These are phyloP conservation scores for Aegypius monachus DNA, from an alignment of 2,113 vertebrate genomes.

Conservation along the genomic window DNA sequence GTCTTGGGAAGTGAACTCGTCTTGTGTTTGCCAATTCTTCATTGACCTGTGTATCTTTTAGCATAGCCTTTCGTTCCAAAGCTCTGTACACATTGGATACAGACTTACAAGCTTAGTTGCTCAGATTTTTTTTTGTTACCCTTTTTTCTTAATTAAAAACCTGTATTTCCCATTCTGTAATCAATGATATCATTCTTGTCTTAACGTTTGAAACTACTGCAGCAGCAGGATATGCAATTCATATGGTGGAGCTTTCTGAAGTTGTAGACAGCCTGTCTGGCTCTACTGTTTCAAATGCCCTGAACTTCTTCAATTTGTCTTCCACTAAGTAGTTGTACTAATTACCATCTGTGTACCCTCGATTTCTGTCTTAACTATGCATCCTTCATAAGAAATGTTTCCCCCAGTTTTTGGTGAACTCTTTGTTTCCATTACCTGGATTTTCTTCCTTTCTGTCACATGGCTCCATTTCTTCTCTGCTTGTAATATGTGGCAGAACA, in stretches of 20 bases:
- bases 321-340: neutral
- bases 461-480: neutral
- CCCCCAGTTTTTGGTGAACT: neutral
- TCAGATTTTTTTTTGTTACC: neutral
- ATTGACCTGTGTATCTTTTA: neutral
- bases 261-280: neutral
- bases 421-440: neutral
- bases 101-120: neutral
- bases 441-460: neutral
- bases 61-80: fast-evolving
- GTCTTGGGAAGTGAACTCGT: neutral
- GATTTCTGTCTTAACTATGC: neutral
- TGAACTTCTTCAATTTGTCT: neutral
- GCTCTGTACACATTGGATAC: neutral
- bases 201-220: too few relatives aligned
- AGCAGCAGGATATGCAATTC: neutral
- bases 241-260: neutral
- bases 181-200: fast-evolving
- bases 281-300: neutral
- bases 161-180: neutral
- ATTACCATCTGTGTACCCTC: neutral
- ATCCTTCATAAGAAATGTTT: neutral
- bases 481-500: neutral
- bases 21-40: neutral
- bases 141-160: neutral